phyloP scores from a whole-genome alignment of 2,888 invertebrate genomes.

The Danaus chrysippus region DNA sequence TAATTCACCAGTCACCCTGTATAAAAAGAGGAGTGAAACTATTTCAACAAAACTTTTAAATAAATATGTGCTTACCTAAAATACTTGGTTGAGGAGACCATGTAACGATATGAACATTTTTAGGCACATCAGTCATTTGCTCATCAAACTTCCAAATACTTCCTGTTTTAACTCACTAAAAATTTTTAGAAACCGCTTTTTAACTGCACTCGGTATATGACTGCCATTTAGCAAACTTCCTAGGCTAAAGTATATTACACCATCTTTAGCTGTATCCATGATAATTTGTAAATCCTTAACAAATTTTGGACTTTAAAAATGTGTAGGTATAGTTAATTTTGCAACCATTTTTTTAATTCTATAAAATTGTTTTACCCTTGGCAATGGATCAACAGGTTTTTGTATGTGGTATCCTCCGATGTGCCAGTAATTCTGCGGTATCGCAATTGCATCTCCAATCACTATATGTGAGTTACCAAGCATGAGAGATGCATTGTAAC shows the following conservation, averaged over 20 bases:
- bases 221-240: slow-evolving; percentile 53
- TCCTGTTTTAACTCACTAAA: slow-evolving; percentile 54
- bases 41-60: no score
- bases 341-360: slow-evolving; percentile 8
- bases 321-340: slow-evolving; percentile 11
- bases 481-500: slow-evolving; percentile 51
- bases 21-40: no score
- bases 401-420: slow-evolving; percentile 59
- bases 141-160: slow-evolving; percentile 63
- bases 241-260: slow-evolving; percentile 64
- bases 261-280: slow-evolving; percentile 51
- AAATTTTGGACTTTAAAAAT: slow-evolving; percentile 7
- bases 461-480: slow-evolving; percentile 56
- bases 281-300: slow-evolving; percentile 51
- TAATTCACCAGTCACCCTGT: no score
- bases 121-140: slow-evolving; percentile 44
- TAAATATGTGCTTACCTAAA: no score
- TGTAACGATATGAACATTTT: slow-evolving; percentile 59
- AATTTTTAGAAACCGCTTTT: slow-evolving; percentile 41
- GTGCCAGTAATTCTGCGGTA: slow-evolving; percentile 52
- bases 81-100: slow-evolving; percentile 67
- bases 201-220: slow-evolving; percentile 43
- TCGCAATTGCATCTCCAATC: slow-evolving; percentile 37
- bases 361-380: slow-evolving; percentile 33
- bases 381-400: slow-evolving; percentile 44